These are phyloP conservation scores for Caenorhabditis afra DNA, from an alignment of 2,888 invertebrate genomes.

Conservation along the genomic window DNA sequence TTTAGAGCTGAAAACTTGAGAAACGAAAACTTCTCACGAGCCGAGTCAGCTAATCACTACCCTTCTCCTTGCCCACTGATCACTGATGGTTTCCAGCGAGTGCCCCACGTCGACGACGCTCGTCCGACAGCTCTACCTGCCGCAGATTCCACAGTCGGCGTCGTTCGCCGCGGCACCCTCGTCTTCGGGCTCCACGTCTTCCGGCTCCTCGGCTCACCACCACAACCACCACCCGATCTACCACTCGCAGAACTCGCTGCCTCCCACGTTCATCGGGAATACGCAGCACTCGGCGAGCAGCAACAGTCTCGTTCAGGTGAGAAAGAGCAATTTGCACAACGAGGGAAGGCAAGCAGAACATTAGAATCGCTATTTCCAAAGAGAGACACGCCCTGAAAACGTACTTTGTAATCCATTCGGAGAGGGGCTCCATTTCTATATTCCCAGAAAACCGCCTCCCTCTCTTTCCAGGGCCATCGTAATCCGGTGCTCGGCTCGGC, in stretches of 20 bases:
- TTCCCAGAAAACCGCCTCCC: no score
- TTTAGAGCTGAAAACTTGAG: no score
- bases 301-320: constrained; percentile 54
- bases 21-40: no score
- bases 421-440: background rate
- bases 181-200: constrained; percentile 33
- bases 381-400: background rate
- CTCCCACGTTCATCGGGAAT: constrained; percentile 41
- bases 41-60: background rate
- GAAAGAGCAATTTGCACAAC: no score
- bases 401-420: constrained; percentile 10
- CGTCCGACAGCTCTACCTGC: constrained; percentile 56
- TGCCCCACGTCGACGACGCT: constrained; percentile 59
- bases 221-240: constrained; percentile 43
- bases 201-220: no score
- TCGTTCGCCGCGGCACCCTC: constrained; percentile 58
- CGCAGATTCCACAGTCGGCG: constrained; percentile 56
- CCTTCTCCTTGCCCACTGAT: background rate
- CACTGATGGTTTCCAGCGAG: constrained; percentile 45
- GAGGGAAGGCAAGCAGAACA: constrained; percentile 4
- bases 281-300: constrained; percentile 53
- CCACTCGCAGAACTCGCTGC: constrained; percentile 47
- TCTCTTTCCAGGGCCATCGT: constrained; percentile 53
- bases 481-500: constrained; percentile 54
- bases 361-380: background rate